phyloP scores from a whole-genome alignment of 2,113 vertebrate species.

The Catharus fuscescens region DNA sequence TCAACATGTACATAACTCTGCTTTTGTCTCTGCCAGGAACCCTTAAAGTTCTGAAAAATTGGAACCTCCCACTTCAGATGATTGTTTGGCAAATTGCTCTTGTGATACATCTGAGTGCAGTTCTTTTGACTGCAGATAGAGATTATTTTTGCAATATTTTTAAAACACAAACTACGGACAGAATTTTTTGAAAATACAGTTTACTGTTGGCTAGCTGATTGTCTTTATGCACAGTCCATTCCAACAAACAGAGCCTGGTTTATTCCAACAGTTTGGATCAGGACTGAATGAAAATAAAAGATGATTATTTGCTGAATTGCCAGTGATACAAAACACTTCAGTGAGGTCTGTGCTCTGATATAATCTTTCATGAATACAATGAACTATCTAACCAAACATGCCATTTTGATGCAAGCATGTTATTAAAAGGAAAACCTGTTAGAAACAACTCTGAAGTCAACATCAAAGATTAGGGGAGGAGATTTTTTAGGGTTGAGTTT shows the following conservation, averaged over 20 bases:
- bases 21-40: slow-evolving; percentile 10
- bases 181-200: neutral
- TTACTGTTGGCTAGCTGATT: neutral
- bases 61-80: slow-evolving; percentile 54
- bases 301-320: neutral
- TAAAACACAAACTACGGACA: neutral
- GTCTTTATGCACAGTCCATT: neutral
- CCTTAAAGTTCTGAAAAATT: slow-evolving; percentile 29
- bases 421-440: neutral
- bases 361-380: neutral
- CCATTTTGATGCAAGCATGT: neutral
- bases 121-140: neutral
- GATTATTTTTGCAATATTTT: neutral
- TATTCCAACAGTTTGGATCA: neutral
- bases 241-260: neutral
- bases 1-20: neutral
- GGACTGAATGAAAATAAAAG: neutral
- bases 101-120: neutral
- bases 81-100: slow-evolving; percentile 36
- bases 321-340: neutral
- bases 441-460: neutral
- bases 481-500: neutral
- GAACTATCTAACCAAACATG: neutral
- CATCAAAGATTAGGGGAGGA: neutral
- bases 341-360: neutral